Percentiles rank a stretch among this genome's conserved stretches.
Conservation (phyloP, 2,888 invertebrate species). For the Anticlea derivata region DNA sequence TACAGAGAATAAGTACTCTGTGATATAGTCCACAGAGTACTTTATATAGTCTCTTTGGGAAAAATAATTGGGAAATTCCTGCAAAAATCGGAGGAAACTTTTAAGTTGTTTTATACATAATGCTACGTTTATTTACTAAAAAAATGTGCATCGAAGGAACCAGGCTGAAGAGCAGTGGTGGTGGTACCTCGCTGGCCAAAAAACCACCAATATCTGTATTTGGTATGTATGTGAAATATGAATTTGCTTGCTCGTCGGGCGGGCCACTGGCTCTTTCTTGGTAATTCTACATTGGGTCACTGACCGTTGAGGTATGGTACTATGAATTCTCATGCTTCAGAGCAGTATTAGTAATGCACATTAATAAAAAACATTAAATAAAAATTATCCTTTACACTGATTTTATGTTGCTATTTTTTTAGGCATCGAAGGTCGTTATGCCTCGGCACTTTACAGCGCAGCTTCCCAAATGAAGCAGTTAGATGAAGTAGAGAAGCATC, state of each 20-base stretch:
- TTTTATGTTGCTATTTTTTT: conserved; percentile 24
- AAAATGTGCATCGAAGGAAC: conserved; percentile 38
- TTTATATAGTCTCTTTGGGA: too few species aligned
- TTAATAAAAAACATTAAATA: too few species aligned
- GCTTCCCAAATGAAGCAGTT: conserved; percentile 56
- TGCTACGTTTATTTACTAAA: conserved; percentile 51
- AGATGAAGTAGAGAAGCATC: conserved; percentile 57
- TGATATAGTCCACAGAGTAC: too few species aligned
- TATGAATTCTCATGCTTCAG: too few species aligned
- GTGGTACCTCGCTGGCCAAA: conserved; percentile 27
- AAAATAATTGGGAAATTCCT: too few species aligned
- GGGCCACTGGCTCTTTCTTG: too few species aligned
- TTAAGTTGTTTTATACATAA: conserved; percentile 23
- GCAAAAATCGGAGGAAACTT: not conserved
- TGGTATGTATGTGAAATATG: conserved; percentile 53
- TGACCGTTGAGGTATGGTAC: conserved; percentile 45
- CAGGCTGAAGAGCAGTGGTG: conserved; percentile 8
- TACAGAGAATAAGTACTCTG: too few species aligned
- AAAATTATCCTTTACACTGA: too few species aligned
- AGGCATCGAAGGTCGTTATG: conserved; percentile 71
- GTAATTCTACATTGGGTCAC: too few species aligned
- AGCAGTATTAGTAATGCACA: too few species aligned
- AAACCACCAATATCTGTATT: conserved; percentile 62
- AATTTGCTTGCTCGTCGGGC: too few species aligned
- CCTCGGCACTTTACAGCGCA: conserved; percentile 66